A percentile compares a stretch with the other conserved stretches of the same genome.
These are phyloP conservation scores for Cyclina sinensis DNA, from an alignment of 1,140 invertebrate species.

Conservation along the genomic window DNA sequence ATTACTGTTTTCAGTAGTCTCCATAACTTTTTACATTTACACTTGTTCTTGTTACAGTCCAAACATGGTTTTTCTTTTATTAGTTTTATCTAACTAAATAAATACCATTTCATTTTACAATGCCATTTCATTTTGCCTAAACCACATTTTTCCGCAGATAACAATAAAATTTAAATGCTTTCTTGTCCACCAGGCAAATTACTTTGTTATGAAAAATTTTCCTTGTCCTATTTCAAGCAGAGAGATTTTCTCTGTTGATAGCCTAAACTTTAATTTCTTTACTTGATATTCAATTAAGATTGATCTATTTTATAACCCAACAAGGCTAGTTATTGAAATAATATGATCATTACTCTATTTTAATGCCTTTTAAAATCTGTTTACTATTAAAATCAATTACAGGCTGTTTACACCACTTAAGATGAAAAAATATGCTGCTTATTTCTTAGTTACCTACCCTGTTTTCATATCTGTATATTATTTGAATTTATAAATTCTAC, in stretches of 20 bases:
- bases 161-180: background rate
- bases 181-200: constrained; percentile 14
- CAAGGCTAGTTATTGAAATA: background rate
- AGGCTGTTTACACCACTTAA: background rate
- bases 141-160: background rate
- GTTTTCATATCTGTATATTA: no score
- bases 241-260: constrained; percentile 4
- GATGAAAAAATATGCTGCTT: no score
- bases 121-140: background rate
- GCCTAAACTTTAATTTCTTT: background rate
- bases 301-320: background rate
- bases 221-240: background rate
- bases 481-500: no score
- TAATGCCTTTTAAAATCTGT: background rate
- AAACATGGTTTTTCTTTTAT: no score
- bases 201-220: background rate
- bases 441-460: no score
- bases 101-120: no score
- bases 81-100: no score
- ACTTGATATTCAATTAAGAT: background rate
- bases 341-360: background rate
- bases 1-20: no score
- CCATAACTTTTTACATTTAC: no score
- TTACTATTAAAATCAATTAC: background rate
- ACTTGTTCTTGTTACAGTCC: no score